Evolutionary conservation across 92 coral and sea anemone species (phyloP), one percentile per base, ranked within the genome.

Genomic region (Phenganax stokvisi): DNA sequence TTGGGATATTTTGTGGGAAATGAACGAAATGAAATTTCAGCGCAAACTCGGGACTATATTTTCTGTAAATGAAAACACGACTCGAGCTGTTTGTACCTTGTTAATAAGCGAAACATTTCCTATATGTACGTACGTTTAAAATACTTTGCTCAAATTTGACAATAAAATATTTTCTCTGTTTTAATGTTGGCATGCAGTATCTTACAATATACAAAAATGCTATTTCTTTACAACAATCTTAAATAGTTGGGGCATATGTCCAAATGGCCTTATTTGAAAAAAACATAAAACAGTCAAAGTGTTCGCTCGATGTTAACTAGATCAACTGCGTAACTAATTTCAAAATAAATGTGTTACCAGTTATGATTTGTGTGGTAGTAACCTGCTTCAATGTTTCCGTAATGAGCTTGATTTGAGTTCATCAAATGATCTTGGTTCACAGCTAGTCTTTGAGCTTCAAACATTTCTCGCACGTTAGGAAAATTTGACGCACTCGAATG

Each of bases 381-480:
- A 10, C 83, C 83, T 12, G 72, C 47, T 11, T 79, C 83, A 11
- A 79, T 62, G 57, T 79, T 79, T 58, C 81, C 81, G 62, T 79
- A 79, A 51, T 77, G 81, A 3, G 56, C 44, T 61, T 59, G 81
- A 12, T 51, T 62, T 30, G 83, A n/a, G 74, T 79, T 79, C 73
- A 79, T 47, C 51, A 79, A 63, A 64, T 63, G 83, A 51, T 79
- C 83, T 64, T 63, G 83, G 83, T 79, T 79, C 8, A 89, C 96
- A 25, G 92, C 60, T 52, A 96, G 87, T 69, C 97, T 87, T 85
- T 96, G 99, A 12, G 99, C 92, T 56, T 96, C 99, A 81, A 96
- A 96, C 99, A 96, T 96, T 85, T 96, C 99, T 65, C 99, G 87
- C 51, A 96, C 99, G 78, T 96, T 96, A 0, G 99, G 99, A 72